phyloP scores from a whole-genome alignment of 2,797 vertebrate species.

The Myotis planiceps region DNA sequence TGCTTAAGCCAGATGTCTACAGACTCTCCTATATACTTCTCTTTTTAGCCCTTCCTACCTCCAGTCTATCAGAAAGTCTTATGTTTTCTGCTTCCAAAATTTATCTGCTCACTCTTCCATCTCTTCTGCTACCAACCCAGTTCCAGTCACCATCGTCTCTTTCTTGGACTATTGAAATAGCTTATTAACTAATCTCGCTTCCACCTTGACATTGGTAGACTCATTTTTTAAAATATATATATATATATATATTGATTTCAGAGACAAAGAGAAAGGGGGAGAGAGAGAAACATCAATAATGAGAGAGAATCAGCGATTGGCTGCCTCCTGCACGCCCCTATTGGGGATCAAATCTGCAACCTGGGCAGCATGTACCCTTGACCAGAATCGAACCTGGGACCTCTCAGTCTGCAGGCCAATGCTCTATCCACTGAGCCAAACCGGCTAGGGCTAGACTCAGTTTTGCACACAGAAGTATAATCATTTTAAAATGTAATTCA shows the following conservation, averaged over 20 bases:
- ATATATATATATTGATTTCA: no score
- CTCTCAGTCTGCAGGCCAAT: no score
- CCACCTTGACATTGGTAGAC: not conserved
- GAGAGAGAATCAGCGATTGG: no score
- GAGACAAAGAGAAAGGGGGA: no score
- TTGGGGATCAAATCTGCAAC: no score
- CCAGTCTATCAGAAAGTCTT: not conserved
- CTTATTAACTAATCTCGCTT: not conserved
- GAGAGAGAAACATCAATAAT: no score
- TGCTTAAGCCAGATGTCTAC: not conserved
- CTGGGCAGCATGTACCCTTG: no score
- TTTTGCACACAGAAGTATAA: not conserved
- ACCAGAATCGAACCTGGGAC: no score
- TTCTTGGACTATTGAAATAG: not conserved
- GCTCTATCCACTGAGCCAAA: no score
- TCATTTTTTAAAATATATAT: no score
- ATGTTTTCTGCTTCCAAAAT: not conserved
- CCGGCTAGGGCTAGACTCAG: not conserved
- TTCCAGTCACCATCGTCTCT: not conserved
- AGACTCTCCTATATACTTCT: not conserved
- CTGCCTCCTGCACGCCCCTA: no score
- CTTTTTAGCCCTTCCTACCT: not conserved
- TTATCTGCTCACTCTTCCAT: not conserved
- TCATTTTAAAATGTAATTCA: constrained; percentile 1
- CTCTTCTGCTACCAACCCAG: not conserved